Conservation (phyloP, 2,888 invertebrate genomes). For the Melanophora roralis region DNA sequence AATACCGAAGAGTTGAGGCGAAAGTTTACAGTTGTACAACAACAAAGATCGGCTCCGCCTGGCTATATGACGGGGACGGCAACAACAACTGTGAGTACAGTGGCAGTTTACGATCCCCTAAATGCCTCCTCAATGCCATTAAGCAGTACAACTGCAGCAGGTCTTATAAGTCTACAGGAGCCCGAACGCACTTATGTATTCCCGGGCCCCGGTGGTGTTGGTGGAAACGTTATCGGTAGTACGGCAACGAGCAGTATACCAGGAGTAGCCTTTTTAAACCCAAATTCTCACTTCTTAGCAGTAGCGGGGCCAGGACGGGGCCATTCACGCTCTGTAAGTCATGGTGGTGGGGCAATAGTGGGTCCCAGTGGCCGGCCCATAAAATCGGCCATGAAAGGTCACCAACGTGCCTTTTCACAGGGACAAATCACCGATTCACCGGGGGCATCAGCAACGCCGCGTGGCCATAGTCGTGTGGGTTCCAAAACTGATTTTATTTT, state of each 20-base stretch:
- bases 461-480: constrained; percentile 87
- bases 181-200: constrained; percentile 76
- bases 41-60: constrained; percentile 73
- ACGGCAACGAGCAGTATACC: constrained; percentile 63
- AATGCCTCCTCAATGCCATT: constrained; percentile 60
- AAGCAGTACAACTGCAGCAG: constrained; percentile 57
- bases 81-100: constrained; percentile 39
- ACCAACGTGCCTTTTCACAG: constrained; percentile 91
- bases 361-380: constrained; percentile 82
- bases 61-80: constrained; percentile 64
- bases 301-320: constrained; percentile 75
- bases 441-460: constrained; percentile 72
- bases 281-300: constrained; percentile 52
- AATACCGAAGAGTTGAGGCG: constrained; percentile 77
- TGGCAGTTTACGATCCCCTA: constrained; percentile 63
- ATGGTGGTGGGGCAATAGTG: constrained; percentile 83
- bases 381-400: constrained; percentile 85
- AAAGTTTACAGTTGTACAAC: constrained; percentile 75
- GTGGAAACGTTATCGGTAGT: constrained; percentile 67
- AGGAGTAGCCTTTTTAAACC: constrained; percentile 66
- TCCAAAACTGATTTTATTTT: constrained; percentile 93
- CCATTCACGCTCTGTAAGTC: constrained; percentile 90
- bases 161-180: constrained; percentile 65
- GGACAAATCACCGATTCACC: constrained; percentile 86
- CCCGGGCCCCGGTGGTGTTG: constrained; percentile 68